Conservation (phyloP, 2,797 vertebrate species). For the Platalea minor region DNA sequence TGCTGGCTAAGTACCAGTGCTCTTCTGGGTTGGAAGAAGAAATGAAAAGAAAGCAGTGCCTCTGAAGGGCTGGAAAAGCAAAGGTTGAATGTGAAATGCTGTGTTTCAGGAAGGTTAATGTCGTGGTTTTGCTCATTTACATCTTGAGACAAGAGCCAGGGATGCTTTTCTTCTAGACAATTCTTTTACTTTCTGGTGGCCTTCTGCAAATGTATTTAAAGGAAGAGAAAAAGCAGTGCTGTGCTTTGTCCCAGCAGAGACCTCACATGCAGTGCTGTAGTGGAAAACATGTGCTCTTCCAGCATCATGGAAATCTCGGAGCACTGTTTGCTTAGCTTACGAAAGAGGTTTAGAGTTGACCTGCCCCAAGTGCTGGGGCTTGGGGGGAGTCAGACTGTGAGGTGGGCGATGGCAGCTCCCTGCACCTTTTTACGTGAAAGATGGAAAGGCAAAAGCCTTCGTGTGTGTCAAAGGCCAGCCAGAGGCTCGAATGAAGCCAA, state of each 20-base stretch:
- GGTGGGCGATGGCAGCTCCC: background rate
- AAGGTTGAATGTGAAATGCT: background rate
- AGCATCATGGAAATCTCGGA: background rate
- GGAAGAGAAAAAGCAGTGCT: background rate
- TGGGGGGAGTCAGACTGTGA: background rate
- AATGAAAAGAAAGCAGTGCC: background rate
- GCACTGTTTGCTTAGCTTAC: background rate
- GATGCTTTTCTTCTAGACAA: background rate
- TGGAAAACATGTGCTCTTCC: constrained; percentile 11
- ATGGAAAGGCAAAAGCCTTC: background rate
- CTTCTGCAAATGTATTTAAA: background rate
- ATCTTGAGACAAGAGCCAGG: background rate
- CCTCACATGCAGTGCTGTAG: background rate
- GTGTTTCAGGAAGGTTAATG: background rate
- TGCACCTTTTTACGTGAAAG: rapidly evolving
- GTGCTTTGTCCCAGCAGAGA: background rate
- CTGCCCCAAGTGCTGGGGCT: background rate
- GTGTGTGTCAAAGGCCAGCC: background rate
- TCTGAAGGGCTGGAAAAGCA: background rate
- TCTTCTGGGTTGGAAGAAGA: background rate
- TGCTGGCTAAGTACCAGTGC: background rate
- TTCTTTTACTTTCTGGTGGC: background rate
- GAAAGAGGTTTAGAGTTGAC: background rate
- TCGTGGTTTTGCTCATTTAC: background rate
- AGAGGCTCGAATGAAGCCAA: background rate